A percentile compares a stretch with the other conserved stretches of the same genome.
phyloP scores from a whole-genome alignment of 1,140 invertebrate species.

The Chelonus insularis region DNA sequence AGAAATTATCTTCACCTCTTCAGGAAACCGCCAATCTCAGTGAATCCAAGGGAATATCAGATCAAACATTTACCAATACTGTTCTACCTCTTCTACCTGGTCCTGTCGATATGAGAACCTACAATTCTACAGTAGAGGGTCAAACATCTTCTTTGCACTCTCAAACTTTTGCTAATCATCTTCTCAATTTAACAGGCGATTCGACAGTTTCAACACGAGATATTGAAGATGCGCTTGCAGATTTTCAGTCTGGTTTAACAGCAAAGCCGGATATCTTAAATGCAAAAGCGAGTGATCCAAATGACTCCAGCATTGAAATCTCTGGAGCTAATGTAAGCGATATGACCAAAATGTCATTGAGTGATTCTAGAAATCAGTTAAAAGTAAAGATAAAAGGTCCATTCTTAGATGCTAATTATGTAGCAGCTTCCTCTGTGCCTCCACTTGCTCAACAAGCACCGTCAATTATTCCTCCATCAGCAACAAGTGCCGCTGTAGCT shows the following conservation, averaged over 20 bases:
- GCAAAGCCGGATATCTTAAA: conserved; percentile 53
- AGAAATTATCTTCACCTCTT: conserved; percentile 46
- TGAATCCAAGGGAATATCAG: conserved; percentile 33
- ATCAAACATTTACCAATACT: conserved; percentile 59
- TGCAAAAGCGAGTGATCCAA: conserved; percentile 31
- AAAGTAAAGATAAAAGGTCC: conserved; percentile 92
- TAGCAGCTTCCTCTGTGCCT: conserved; percentile 59
- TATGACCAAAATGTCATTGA: conserved; percentile 68
- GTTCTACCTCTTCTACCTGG: conserved; percentile 77
- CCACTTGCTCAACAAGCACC: conserved; percentile 62
- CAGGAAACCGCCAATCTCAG: conserved; percentile 30
- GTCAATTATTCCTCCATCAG: conserved; percentile 57
- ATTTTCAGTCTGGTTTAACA: conserved; percentile 69
- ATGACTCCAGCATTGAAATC: conserved; percentile 31
- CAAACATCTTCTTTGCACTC: conserved; percentile 61
- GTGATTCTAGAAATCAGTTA: conserved; percentile 78
- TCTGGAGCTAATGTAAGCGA: conserved; percentile 43
- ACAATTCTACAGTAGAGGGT: conserved; percentile 62
- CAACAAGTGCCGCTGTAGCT: conserved; percentile 48
- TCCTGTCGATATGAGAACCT: conserved; percentile 86
- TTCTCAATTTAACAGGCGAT: conserved; percentile 66
- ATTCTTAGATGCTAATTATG: conserved; percentile 76
- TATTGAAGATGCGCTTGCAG: conserved; percentile 78
- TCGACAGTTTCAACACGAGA: conserved; percentile 69
- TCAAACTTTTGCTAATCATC: conserved; percentile 65